These are phyloP conservation scores for Selene dorsalis DNA, from an alignment of 2,797 vertebrate species.

Conservation along the genomic window DNA sequence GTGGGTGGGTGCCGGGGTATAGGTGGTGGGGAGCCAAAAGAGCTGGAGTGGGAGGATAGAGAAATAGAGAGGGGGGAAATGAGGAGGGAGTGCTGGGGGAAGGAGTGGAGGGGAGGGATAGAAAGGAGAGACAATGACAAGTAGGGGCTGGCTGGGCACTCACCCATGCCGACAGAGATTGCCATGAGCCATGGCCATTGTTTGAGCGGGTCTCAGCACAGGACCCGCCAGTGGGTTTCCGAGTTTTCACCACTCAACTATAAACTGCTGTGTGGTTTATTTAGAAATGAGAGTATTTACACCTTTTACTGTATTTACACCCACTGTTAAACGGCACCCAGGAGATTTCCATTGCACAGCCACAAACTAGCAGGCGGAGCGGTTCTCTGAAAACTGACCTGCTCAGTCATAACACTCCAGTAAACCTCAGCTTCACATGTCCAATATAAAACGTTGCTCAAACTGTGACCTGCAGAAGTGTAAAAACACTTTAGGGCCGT, in stretches of 20 bases:
- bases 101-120: slow-evolving; percentile 45
- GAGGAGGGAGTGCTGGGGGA: slow-evolving; percentile 62
- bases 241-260: slow-evolving; percentile 78
- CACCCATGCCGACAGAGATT: slow-evolving; percentile 87
- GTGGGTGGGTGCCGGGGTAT: slow-evolving; percentile 65
- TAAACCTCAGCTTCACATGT: slow-evolving; percentile 80
- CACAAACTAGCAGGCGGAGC: slow-evolving; percentile 77
- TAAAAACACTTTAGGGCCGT: slow-evolving; percentile 82
- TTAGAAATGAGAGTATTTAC: slow-evolving; percentile 84
- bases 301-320: slow-evolving; percentile 86
- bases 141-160: slow-evolving; percentile 86
- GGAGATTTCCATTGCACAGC: slow-evolving; percentile 78
- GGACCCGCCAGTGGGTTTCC: slow-evolving; percentile 76
- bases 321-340: slow-evolving; percentile 81
- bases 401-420: slow-evolving; percentile 81
- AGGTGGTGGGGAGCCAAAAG: slow-evolving; percentile 76
- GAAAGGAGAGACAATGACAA: slow-evolving; percentile 86
- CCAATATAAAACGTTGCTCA: slow-evolving; percentile 79
- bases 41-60: slow-evolving; percentile 82
- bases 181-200: slow-evolving; percentile 86
- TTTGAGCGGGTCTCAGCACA: slow-evolving; percentile 82
- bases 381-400: slow-evolving; percentile 75
- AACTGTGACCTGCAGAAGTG: slow-evolving; percentile 81
- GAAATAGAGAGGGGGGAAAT: slow-evolving; percentile 79
- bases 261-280: slow-evolving; percentile 83